Evolutionary conservation across 1,140 invertebrate genomes (phyloP).

Genomic region (Bombus affinis): DNA sequence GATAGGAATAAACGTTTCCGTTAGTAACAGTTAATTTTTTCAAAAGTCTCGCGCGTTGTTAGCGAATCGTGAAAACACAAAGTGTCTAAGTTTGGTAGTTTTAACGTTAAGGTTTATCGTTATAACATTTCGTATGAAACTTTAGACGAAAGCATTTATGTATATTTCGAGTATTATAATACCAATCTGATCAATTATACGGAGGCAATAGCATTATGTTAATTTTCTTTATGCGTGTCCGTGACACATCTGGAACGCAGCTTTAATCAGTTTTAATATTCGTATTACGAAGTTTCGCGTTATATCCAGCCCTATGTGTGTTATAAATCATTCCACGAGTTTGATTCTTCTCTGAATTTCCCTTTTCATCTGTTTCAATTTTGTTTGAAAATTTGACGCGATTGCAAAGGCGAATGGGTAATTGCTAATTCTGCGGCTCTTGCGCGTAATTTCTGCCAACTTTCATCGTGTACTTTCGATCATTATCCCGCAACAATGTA

Average conservation of each 20-base stretch:
- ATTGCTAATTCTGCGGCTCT: neutral
- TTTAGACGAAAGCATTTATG: neutral
- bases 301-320: no score
- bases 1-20: no score
- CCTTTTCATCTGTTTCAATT: neutral
- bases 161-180: no score
- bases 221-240: neutral
- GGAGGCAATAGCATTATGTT: neutral
- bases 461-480: no score
- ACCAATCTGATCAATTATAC: no score
- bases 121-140: neutral
- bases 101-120: neutral
- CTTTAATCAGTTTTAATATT: constrained; percentile 1
- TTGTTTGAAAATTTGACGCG: neutral
- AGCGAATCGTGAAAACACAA: no score
- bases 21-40: no score
- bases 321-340: neutral
- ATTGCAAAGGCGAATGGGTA: neutral
- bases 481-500: no score
- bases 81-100: no score
- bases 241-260: no score
- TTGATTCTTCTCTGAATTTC: neutral
- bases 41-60: no score
- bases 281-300: neutral
- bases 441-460: no score